Conservation (phyloP, 2,888 invertebrate genomes). For the Quadriops clusia region DNA sequence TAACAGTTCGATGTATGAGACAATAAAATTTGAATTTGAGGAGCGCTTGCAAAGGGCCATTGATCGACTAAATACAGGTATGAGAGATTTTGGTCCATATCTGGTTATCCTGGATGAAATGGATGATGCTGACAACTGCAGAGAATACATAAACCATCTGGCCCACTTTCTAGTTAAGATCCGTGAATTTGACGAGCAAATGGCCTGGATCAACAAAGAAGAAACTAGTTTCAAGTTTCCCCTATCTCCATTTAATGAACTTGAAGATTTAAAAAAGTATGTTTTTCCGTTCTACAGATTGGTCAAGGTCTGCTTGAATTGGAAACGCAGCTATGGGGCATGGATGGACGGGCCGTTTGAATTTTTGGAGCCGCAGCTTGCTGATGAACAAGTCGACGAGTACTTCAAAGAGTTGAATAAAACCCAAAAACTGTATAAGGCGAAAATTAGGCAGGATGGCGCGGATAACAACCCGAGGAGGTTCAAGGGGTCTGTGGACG, state of each 20-base stretch:
- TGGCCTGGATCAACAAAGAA: slow-evolving; percentile 82
- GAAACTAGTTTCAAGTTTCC: slow-evolving; percentile 78
- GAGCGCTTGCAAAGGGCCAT: slow-evolving; percentile 60
- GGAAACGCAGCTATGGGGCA: slow-evolving; percentile 70
- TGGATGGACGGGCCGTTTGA: slow-evolving; percentile 93
- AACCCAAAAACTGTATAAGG: slow-evolving; percentile 64
- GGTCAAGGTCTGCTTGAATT: slow-evolving; percentile 56
- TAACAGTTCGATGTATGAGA: slow-evolving; percentile 69
- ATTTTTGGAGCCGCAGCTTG: slow-evolving; percentile 62
- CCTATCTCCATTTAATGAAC: slow-evolving; percentile 58
- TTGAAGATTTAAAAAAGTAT: slow-evolving; percentile 64
- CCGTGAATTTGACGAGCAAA: slow-evolving; percentile 60
- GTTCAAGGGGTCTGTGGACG: slow-evolving; percentile 57
- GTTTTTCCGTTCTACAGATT: slow-evolving; percentile 59
- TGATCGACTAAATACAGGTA: slow-evolving; percentile 55
- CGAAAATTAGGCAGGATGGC: slow-evolving; percentile 63
- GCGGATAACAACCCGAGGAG: slow-evolving; percentile 50
- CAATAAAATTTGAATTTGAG: slow-evolving; percentile 74
- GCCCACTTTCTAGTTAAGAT: slow-evolving; percentile 64
- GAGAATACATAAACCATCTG: slow-evolving; percentile 67
- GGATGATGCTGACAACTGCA: slow-evolving; percentile 66
- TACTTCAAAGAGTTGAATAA: slow-evolving; percentile 69
- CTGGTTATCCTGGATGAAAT: slow-evolving; percentile 71
- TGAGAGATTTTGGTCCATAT: slow-evolving; percentile 60
- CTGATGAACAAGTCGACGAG: slow-evolving; percentile 71